A percentile compares a stretch with the other conserved stretches of the same genome.
phyloP scores from a whole-genome alignment of 1,140 invertebrate genomes.

The Uloborus diversus region DNA sequence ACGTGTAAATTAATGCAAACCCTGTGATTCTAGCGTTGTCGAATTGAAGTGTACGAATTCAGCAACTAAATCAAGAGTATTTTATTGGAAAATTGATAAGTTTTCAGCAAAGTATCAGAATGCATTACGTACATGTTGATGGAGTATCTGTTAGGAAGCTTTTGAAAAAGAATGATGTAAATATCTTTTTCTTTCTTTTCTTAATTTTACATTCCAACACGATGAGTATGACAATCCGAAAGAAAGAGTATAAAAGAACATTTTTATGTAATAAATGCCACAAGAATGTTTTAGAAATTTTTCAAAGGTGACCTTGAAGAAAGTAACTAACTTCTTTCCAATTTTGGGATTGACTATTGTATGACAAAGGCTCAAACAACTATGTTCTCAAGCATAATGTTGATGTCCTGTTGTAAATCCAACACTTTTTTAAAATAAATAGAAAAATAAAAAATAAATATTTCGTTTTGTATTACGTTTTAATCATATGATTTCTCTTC shows the following conservation, averaged over 20 bases:
- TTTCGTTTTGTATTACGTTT: slow-evolving; percentile 25
- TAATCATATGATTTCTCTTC: too few species aligned
- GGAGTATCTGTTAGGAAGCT: background rate
- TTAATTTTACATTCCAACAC: slow-evolving; percentile 8
- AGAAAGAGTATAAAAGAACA: slow-evolving; percentile 25
- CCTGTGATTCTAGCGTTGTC: slow-evolving; percentile 50
- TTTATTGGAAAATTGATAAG: slow-evolving; percentile 11
- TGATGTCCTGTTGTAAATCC: slow-evolving; percentile 51
- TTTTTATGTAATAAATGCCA: background rate
- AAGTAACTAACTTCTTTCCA: background rate
- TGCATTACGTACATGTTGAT: background rate
- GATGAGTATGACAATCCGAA: slow-evolving; percentile 50
- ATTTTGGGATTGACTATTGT: slow-evolving; percentile 10
- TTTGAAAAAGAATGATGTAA: slow-evolving; percentile 7
- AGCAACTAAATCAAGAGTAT: slow-evolving; percentile 20
- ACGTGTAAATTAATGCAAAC: slow-evolving; percentile 36
- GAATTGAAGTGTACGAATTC: slow-evolving; percentile 20
- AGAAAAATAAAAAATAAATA: slow-evolving; percentile 47
- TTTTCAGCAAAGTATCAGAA: background rate
- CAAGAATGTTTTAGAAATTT: background rate
- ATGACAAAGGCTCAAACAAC: slow-evolving; percentile 51
- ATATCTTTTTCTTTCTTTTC: slow-evolving; percentile 31
- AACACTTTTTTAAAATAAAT: slow-evolving; percentile 49
- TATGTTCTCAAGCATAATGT: slow-evolving; percentile 53
- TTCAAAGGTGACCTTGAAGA: background rate